Percentiles rank a stretch among this genome's conserved stretches.
Conservation (phyloP, 2,797 vertebrate genomes). For the Vespertilio murinus region DNA sequence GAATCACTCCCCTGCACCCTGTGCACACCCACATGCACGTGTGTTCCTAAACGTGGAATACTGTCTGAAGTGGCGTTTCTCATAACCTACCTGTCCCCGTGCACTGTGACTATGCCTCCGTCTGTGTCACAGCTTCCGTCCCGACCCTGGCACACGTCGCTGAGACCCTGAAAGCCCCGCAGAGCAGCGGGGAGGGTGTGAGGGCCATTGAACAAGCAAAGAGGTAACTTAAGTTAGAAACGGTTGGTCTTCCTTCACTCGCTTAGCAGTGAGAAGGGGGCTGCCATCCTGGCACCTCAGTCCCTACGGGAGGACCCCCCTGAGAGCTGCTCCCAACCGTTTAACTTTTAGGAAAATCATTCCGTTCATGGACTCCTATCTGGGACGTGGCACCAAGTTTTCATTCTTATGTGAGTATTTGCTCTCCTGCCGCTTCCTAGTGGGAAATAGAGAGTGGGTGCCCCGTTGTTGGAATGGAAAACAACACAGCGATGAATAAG, state of each 20-base stretch:
- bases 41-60: neutral
- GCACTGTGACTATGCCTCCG: neutral
- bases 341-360: conserved; percentile 29
- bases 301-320: neutral
- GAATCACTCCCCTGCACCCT: neutral
- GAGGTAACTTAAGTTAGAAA: neutral
- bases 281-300: neutral
- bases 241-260: neutral
- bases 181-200: neutral
- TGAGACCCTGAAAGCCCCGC: neutral
- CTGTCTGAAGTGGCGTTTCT: neutral
- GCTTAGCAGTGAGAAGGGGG: neutral
- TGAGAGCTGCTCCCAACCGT: neutral
- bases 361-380: neutral
- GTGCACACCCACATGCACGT: neutral
- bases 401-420: neutral
- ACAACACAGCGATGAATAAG: accelerated
- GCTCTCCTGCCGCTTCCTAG: neutral
- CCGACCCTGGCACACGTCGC: neutral
- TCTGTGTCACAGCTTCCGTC: too few species aligned
- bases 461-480: neutral
- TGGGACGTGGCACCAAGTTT: conserved; percentile 25
- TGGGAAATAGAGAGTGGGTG: neutral
- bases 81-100: neutral
- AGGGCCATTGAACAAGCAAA: neutral